Evolutionary conservation across 2,888 invertebrate species (phyloP), one percentile per base, ranked within the genome.

Genomic region (Tinea pellionella): DNA sequence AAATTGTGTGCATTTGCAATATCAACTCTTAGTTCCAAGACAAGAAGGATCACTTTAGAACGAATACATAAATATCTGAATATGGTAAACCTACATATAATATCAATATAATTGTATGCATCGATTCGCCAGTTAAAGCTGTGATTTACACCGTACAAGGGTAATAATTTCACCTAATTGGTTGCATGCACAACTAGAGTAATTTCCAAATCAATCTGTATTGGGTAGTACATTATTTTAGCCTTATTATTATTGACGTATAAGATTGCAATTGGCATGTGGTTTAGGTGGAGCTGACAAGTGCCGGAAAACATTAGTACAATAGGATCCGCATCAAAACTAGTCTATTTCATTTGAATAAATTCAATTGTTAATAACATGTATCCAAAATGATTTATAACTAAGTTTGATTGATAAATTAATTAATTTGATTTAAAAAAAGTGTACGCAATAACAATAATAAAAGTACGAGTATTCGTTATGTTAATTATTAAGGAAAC

Each of bases 281-380:
- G 55, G 55, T 57, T 55, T 16, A 16, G 57, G 57, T 16, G 57
- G 29, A 57, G 57, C 57, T 57, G 57, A 57, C 57, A 32, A 57
- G 16, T 57, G 57, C 57, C 57, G 57, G 57, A 57, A 57, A 30
- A 57, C 57, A 57, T 57, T 57, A 57, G 13, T 16, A 57, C 57
- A 57, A 57, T 60, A 60, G 61, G 56, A 57, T 61, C 59, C 61
- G 55, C 59, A 57, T 42, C 59, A 18, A 42, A 59, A 59, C 59
- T 51, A 51, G 24, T 32, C 32, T 37, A 59, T 58, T 56, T 51
- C 57, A 24, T 59, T 61, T 60, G 60, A 62, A 61, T 62, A 62
- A 61, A 60, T 47, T 60, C 60, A 59, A 59, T 53, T 61, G 60
- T 61, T 57, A 42, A 19, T 55, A 32, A 55, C 24, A 43, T 19